Percentiles rank a stretch among this genome's conserved stretches.
Conservation (phyloP, 2,113 vertebrate species). For the Theropithecus gelada region DNA sequence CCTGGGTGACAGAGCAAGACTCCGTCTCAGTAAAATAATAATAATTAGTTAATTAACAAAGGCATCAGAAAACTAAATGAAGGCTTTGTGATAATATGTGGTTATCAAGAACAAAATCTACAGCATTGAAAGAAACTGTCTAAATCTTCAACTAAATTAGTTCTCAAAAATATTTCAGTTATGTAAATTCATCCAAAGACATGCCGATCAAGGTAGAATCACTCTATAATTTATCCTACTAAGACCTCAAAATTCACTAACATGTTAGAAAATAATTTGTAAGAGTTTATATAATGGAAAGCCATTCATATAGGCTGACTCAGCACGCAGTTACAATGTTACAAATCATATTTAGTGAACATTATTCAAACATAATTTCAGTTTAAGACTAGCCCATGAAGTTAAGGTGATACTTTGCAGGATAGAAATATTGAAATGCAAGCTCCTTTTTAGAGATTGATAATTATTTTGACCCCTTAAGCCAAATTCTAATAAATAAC, state of each 20-base stretch:
- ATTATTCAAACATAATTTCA: conserved; percentile 53
- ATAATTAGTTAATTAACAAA: background rate
- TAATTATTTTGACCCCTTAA: conserved; percentile 59
- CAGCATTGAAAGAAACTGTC: background rate
- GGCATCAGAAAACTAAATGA: conserved; percentile 28
- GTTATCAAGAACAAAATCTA: background rate
- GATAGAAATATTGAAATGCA: conserved; percentile 11
- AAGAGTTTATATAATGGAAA: background rate
- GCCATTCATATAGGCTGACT: background rate
- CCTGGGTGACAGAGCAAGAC: too few relatives aligned
- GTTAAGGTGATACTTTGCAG: background rate
- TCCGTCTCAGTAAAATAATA: too few relatives aligned
- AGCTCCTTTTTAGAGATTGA: background rate
- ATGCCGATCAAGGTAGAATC: background rate
- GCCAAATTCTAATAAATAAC: conserved; percentile 36
- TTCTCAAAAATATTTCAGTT: conserved; percentile 23
- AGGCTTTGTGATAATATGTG: background rate
- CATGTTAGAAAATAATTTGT: background rate
- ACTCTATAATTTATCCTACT: background rate
- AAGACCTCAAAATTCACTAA: background rate
- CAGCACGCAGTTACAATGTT: background rate
- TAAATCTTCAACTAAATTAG: background rate
- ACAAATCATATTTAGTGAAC: conserved; percentile 3
- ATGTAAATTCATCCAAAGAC: background rate
- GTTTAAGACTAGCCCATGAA: background rate